Evolutionary conservation across 2,113 vertebrate species (phyloP), one percentile per base, ranked within the genome.

Genomic region (Mixornis gularis): DNA sequence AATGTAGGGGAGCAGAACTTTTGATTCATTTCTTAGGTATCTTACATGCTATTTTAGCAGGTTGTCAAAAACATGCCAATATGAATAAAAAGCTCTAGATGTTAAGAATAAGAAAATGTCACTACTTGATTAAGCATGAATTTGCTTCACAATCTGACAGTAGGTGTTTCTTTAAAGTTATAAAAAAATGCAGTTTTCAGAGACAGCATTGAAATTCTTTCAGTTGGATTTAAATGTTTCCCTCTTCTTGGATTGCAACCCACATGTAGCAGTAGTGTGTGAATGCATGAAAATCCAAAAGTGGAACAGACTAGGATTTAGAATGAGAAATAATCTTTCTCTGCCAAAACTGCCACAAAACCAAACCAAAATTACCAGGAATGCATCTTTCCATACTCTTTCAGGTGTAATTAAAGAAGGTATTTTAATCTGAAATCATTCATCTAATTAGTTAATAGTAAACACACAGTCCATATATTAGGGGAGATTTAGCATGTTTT

Each of bases 21-120:
- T 76, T 52, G 32, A 89, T 94, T 92, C 2, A 69, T 72, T 89
- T 89, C 51, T 90, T 90, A 38, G 80, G 11, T 81, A 30, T 78
- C 30, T 84, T 85, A 79, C 11, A 64, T 51, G 40, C 38, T 82
- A 53, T 81, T 92, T 89, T 58, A 92, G 51, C 62, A 82, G 51
- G 36, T 82, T 91, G 76, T 69, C 81, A 92, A 66, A 91, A 89
- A 19, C 29, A 58, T 72, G 26, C 66, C 74, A 79, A 46, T 65
- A 79, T 73, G 79, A 85, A 85, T 73, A 91, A 94, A 96, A 89
- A 79, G 21, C 21, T 82, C 46, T 63, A 87, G 52, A 72, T 85
- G 30, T 64, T 64, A 80, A 88, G 49, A 63, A 90, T 43, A 46
- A 84, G 51, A 79, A 94, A 84, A 85, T 87, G 66, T 84, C 53